A percentile compares a stretch with the other conserved stretches of the same genome.
These are phyloP conservation scores for Maniola jurtina DNA, from an alignment of 1,140 invertebrate genomes.

Conservation along the genomic window DNA sequence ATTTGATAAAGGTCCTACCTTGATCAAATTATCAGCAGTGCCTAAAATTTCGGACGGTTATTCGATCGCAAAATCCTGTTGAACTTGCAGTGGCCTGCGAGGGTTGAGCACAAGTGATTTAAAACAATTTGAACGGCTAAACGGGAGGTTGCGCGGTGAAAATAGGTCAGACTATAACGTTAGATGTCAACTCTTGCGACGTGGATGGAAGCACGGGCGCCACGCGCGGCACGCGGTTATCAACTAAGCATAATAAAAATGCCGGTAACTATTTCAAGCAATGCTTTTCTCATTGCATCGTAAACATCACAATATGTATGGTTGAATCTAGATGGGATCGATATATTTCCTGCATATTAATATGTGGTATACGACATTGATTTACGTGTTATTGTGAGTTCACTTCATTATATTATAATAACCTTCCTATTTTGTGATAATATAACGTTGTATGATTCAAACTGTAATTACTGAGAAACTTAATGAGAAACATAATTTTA, in stretches of 20 bases:
- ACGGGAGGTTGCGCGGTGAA: conserved; percentile 17
- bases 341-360: conserved; percentile 8
- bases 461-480: too few species aligned
- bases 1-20: conserved; percentile 17
- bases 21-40: conserved; percentile 20
- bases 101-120: conserved; percentile 4
- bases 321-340: conserved; percentile 40
- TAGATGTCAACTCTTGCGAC: conserved; percentile 27
- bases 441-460: too few species aligned
- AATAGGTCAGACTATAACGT: conserved; percentile 25
- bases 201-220: conserved; percentile 42
- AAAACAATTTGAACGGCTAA: conserved; percentile 16
- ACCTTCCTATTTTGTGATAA: too few species aligned
- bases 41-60: conserved; percentile 15
- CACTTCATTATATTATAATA: too few species aligned
- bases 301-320: conserved; percentile 41
- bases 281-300: conserved; percentile 49
- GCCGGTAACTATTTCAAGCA: conserved; percentile 48
- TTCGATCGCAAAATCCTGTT: conserved; percentile 12
- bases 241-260: conserved; percentile 72
- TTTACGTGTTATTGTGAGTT: background rate
- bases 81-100: background rate
- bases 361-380: background rate
- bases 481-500: too few species aligned
- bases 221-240: conserved; percentile 58